These are phyloP conservation scores for Spodoptera frugiperda DNA, from an alignment of 1,140 invertebrate species.

Conservation along the genomic window DNA sequence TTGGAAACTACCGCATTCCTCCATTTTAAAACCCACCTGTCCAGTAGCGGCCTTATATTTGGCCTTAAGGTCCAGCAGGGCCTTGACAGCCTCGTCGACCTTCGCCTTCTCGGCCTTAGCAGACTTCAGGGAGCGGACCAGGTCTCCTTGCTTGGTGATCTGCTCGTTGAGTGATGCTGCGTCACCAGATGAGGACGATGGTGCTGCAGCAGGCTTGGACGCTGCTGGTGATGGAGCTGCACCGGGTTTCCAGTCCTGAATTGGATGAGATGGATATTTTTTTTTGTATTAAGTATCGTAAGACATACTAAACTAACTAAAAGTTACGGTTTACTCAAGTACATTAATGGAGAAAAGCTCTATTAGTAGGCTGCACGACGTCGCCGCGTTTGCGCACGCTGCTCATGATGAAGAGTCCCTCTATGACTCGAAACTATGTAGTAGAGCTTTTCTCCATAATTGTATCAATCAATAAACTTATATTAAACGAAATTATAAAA, in stretches of 20 bases:
- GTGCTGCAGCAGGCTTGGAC: constrained; percentile 12
- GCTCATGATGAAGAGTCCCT: too few relatives aligned
- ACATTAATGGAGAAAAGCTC: too few relatives aligned
- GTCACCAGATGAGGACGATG: constrained; percentile 33
- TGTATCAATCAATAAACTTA: too few relatives aligned
- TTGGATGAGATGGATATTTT: not conserved
- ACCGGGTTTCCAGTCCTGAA: constrained; percentile 61
- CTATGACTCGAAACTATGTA: too few relatives aligned
- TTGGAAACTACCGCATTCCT: too few relatives aligned
- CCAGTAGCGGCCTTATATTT: constrained; percentile 92
- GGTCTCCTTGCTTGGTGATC: constrained; percentile 90
- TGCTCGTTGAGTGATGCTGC: constrained; percentile 80
- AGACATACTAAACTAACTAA: too few relatives aligned
- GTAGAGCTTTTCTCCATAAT: too few relatives aligned
- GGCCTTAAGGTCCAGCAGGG: constrained; percentile 90
- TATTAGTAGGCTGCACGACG: too few relatives aligned
- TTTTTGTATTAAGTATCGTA: too few relatives aligned
- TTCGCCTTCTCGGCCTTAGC: constrained; percentile 88
- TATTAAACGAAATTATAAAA: too few relatives aligned
- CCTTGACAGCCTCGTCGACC: constrained; percentile 86
- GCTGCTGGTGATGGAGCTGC: constrained; percentile 37
- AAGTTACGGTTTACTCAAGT: too few relatives aligned
- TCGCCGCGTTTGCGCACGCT: too few relatives aligned
- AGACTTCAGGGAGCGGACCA: constrained; percentile 89
- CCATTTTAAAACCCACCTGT: constrained; percentile 58